phyloP scores from a whole-genome alignment of 2,888 invertebrate species.

The Agelastica alni region DNA sequence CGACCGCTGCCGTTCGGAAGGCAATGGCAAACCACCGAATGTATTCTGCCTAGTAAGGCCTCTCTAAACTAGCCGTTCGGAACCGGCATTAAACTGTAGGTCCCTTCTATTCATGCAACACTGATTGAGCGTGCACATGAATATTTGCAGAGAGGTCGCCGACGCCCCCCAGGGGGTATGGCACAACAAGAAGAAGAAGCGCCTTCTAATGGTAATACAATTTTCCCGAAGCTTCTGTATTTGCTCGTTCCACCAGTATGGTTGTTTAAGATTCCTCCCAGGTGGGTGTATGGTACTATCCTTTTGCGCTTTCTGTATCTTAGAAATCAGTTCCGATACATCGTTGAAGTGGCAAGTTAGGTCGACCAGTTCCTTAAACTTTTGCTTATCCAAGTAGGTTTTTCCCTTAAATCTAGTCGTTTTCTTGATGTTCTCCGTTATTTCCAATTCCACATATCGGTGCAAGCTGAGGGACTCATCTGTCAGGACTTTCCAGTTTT shows the following conservation, averaged over 20 bases:
- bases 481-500: background rate
- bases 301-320: constrained; percentile 2
- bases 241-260: constrained; percentile 3
- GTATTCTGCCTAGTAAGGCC: no score
- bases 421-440: background rate
- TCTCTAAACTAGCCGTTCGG: no score
- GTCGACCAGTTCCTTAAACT: background rate
- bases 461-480: constrained; percentile 6
- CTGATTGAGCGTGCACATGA: no score
- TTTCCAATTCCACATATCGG: background rate
- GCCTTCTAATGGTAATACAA: background rate
- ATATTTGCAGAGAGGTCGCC: no score
- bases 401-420: background rate
- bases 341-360: background rate
- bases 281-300: background rate
- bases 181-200: no score
- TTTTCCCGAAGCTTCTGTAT: background rate
- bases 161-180: no score
- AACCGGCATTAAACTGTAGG: no score
- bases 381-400: background rate
- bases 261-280: background rate
- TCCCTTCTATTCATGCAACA: no score
- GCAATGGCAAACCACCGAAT: no score
- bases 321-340: background rate
- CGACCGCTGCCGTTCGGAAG: no score